Evolutionary conservation across 2,888 invertebrate genomes (phyloP).

Genomic region (Latrodectus hesperus): DNA sequence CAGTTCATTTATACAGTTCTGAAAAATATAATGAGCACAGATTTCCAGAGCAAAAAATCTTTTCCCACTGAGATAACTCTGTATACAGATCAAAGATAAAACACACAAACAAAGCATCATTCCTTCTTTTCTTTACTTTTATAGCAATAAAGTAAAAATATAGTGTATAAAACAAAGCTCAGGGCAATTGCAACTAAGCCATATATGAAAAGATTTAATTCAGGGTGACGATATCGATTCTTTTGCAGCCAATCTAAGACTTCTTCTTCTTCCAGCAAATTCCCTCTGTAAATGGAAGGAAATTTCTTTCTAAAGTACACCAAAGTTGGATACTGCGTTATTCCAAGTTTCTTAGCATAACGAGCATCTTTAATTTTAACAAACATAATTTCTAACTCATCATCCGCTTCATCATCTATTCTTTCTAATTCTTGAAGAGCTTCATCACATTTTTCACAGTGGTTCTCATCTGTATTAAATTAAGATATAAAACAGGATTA

Average conservation of each 20-base stretch:
- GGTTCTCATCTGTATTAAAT: constrained; percentile 55
- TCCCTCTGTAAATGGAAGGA: constrained; percentile 94
- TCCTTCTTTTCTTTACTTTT: constrained; percentile 64
- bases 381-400: constrained; percentile 93
- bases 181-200: constrained; percentile 88
- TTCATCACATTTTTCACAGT: constrained; percentile 57
- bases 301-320: constrained; percentile 93
- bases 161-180: constrained; percentile 92
- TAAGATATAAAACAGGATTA: too few species aligned
- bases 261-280: constrained; percentile 87
- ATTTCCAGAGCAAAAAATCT: too few species aligned
- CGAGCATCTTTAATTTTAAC: constrained; percentile 94
- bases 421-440: constrained; percentile 87
- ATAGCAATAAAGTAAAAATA: constrained; percentile 91
- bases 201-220: constrained; percentile 95
- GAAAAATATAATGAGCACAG: too few species aligned
- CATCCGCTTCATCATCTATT: constrained; percentile 91
- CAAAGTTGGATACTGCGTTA: constrained; percentile 90
- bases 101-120: background rate
- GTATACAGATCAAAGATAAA: too few species aligned
- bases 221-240: constrained; percentile 93
- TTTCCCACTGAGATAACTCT: too few species aligned
- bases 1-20: too few species aligned
- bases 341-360: constrained; percentile 96
- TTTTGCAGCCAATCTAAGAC: constrained; percentile 94